These are phyloP conservation scores for Drosophila ezoana DNA, from an alignment of 2,888 invertebrate genomes.

Conservation along the genomic window DNA sequence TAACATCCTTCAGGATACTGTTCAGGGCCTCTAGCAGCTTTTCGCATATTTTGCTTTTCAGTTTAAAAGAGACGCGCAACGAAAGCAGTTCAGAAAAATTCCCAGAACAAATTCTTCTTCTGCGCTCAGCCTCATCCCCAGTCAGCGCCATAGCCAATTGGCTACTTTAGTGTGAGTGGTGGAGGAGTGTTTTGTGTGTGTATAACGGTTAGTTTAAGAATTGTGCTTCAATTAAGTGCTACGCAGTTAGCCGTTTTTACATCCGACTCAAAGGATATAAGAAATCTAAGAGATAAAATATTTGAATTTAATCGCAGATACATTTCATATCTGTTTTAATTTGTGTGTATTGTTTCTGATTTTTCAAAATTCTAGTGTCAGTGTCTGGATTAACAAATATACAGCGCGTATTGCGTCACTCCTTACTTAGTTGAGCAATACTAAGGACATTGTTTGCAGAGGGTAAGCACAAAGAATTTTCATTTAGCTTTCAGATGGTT, in stretches of 20 bases:
- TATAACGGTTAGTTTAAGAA: conserved; percentile 70
- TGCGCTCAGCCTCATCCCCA: conserved; percentile 34
- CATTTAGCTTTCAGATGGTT: no score
- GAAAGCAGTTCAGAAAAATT: conserved; percentile 73
- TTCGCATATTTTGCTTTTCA: conserved; percentile 62
- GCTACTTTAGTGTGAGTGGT: conserved; percentile 44
- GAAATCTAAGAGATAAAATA: no score
- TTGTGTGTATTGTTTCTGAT: conserved; percentile 17
- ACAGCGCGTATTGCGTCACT: conserved; percentile 54
- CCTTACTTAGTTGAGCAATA: conserved; percentile 20
- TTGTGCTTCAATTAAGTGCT: conserved; percentile 26
- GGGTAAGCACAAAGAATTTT: conserved; percentile 33
- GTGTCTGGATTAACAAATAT: conserved; percentile 10
- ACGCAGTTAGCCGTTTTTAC: conserved; percentile 34
- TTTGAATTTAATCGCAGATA: no score
- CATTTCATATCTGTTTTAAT: conserved; percentile 9
- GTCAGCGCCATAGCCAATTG: conserved; percentile 40
- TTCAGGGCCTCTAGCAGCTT: conserved; percentile 66
- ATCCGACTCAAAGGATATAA: not conserved
- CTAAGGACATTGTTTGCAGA: conserved; percentile 37
- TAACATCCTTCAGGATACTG: conserved; percentile 70
- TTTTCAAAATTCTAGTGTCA: conserved; percentile 2
- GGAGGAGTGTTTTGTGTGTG: conserved; percentile 68
- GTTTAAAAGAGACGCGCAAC: conserved; percentile 77
- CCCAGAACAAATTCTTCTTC: conserved; percentile 13